Evolutionary conservation across 2,797 vertebrate species (phyloP).

Genomic region (Sebastolobus alascanus): DNA sequence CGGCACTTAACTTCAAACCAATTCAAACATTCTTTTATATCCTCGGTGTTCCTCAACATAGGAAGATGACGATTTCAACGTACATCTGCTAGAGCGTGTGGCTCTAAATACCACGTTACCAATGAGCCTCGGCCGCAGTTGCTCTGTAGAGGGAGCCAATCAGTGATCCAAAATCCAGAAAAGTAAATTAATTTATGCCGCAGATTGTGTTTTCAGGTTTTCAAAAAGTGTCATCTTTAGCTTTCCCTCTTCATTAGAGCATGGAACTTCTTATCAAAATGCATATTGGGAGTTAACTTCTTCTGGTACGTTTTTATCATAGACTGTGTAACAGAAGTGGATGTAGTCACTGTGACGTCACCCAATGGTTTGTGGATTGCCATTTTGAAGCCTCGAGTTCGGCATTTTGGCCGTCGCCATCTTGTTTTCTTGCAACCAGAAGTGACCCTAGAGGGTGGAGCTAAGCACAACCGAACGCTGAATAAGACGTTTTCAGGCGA

Average conservation of each 20-base stretch:
- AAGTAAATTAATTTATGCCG: too few relatives aligned
- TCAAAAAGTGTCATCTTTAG: neutral
- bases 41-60: neutral
- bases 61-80: neutral
- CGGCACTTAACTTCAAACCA: neutral
- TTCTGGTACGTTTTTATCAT: too few relatives aligned
- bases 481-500: fast-evolving
- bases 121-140: neutral
- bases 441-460: neutral
- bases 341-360: too few relatives aligned
- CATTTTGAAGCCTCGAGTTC: too few relatives aligned
- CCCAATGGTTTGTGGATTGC: too few relatives aligned
- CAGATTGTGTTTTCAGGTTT: neutral
- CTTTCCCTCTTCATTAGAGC: neutral
- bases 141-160: neutral
- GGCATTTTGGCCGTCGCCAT: too few relatives aligned
- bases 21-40: neutral
- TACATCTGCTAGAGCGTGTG: neutral
- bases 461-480: neutral
- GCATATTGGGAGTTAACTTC: neutral
- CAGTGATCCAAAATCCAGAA: neutral
- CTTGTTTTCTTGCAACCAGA: neutral
- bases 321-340: too few relatives aligned
- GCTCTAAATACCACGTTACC: neutral
- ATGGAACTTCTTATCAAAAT: neutral